Evolutionary conservation across 1,140 invertebrate species (phyloP).

Genomic region (Eurosta solidaginis): DNA sequence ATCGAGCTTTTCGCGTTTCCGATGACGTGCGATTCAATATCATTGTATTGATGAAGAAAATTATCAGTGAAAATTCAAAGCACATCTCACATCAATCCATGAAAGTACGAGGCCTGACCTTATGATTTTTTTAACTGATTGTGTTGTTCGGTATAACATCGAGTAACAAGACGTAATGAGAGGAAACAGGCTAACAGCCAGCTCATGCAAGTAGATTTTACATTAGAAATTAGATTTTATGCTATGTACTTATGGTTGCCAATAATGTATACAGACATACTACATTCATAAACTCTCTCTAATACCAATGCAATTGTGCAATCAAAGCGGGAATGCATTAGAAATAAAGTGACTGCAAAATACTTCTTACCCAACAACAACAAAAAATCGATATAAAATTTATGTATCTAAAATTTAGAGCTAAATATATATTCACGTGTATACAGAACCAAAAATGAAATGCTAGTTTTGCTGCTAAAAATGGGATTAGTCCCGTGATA

Average conservation of each 20-base stretch:
- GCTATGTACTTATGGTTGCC: neutral
- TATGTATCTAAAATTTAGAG: neutral
- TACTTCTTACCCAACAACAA: neutral
- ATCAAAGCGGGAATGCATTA: too few species aligned
- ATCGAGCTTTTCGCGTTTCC: too few species aligned
- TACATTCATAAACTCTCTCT: neutral
- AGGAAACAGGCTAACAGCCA: constrained; percentile 7
- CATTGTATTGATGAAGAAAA: too few species aligned
- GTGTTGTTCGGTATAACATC: neutral
- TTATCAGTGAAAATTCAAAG: too few species aligned
- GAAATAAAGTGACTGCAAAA: neutral
- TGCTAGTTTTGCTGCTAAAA: too few species aligned
- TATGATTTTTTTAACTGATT: too few species aligned
- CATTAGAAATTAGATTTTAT: neutral
- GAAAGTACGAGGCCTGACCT: too few species aligned
- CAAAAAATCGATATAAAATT: neutral
- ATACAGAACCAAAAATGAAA: too few species aligned
- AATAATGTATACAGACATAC: neutral
- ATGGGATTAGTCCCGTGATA: too few species aligned
- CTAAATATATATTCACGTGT: too few species aligned
- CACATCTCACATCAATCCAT: too few species aligned
- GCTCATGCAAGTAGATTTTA: neutral
- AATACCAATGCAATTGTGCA: neutral
- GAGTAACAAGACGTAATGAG: constrained; percentile 21
- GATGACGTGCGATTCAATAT: too few species aligned